Evolutionary conservation across 2,888 invertebrate genomes (phyloP), one percentile per base, ranked within the genome.

Genomic region (Invenusta paracnida): DNA sequence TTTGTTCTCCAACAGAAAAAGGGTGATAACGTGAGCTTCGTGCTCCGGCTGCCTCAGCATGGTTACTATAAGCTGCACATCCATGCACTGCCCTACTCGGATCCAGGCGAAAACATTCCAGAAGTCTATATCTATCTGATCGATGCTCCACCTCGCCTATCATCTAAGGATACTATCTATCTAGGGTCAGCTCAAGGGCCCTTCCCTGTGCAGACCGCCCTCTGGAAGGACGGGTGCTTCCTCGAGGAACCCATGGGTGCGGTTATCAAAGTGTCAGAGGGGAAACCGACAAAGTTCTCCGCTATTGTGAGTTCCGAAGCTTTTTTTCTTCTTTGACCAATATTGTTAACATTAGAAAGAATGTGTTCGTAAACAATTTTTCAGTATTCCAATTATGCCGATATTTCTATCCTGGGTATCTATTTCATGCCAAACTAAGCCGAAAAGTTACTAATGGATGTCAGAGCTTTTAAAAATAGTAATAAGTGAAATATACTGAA

Each of bases 41-140:
- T 29, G 27, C 13, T 84, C 25, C 11, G 84, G 25, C n/a, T 84
- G 27, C 84, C 84, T 67, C 67, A 84, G 28, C 67, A 25, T 29
- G 84, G 84, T 1, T 84, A 67, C 31, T 84, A 84, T 67, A 84
- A 84, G 27, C 84, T 84, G 25, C 84, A 84, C 29, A 67, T 84
- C 1, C 73, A 84, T 29, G 84, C 67, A 28, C 67, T 67, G 13
- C 84, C 84, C 17, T 67, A 66, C 27, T 67, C 84, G 28, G 73
- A 84, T 84, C 67, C 67, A 28, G 73, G 67, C n/a, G 84, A 84
- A 67, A 84, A 66, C 29, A 29, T 84, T 28, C 84, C 84, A 25
- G 73, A 67, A 48, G 84, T 84, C 13, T 84, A 67, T 67, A 67
- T 67, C n/a, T 84, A 84, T 25, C 29, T 84, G 29, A 84, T 84